Percentiles rank a stretch among this genome's conserved stretches.
Evolutionary conservation across 2,888 invertebrate species (phyloP).

Genomic region (Taenaris catops): DNA sequence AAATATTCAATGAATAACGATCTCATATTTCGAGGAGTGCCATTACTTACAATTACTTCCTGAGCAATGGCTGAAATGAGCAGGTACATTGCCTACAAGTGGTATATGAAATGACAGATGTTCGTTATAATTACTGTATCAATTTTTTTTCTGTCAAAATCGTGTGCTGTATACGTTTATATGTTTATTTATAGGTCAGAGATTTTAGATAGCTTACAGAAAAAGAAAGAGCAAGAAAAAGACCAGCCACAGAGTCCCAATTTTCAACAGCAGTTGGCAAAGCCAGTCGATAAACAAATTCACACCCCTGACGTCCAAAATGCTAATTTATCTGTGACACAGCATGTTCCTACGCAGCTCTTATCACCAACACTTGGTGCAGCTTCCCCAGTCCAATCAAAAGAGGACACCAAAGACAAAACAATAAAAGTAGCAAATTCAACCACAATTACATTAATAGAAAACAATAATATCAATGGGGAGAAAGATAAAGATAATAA

Average conservation of each 20-base stretch:
- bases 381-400: constrained; percentile 40
- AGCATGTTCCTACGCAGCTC: constrained; percentile 64
- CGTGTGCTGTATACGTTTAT: constrained; percentile 13
- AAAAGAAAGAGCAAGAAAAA: constrained; percentile 71
- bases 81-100: constrained; percentile 25
- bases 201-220: constrained; percentile 80
- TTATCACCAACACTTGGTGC: constrained; percentile 51
- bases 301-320: constrained; percentile 41
- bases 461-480: constrained; percentile 50
- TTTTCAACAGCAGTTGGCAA: constrained; percentile 47
- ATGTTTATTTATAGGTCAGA: constrained; percentile 75
- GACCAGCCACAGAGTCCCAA: constrained; percentile 46
- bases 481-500: constrained; percentile 64
- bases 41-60: too few relatives aligned
- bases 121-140: constrained; percentile 20
- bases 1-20: too few relatives aligned
- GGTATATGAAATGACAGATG: constrained; percentile 16
- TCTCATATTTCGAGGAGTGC: too few relatives aligned
- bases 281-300: constrained; percentile 48
- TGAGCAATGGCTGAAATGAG: constrained; percentile 25
- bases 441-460: constrained; percentile 67
- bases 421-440: constrained; percentile 65
- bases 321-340: constrained; percentile 46
- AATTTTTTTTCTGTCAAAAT: too few relatives aligned
- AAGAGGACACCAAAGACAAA: constrained; percentile 66